Evolutionary conservation across 2,797 vertebrate genomes (phyloP), one percentile per base, ranked within the genome.

Genomic region (Crax fasciolata): DNA sequence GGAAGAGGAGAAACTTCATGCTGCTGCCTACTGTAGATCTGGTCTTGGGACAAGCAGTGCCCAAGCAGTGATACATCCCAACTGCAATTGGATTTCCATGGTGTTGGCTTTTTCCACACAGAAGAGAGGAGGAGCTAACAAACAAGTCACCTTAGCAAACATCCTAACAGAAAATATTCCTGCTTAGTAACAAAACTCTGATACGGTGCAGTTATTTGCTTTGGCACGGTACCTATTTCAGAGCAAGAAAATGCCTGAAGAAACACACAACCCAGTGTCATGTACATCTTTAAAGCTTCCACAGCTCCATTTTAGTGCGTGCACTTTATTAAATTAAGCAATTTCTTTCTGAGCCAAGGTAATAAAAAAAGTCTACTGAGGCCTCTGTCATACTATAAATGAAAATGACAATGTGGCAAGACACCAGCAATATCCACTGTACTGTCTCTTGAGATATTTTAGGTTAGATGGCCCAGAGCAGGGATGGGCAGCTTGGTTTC

Each of bases 161-260:
- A 76, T 54, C 58, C 43, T 87, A 85, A 93, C 77, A 95, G 74
- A 93, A 95, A 90, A 74, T 89, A 95, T 95, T 96, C 93, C 87
- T 93, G 72, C 95, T 70, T 74, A 78, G 85, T 93, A 90, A 96
- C 87, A 96, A 91, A 96, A 70, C 92, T 86, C 85, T 87, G 95
- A 97, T 95, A 96, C 89, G 44, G 80, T 85, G 88, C 68, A 63
- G 92, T 66, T 97, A 96, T 95, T 97, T 98, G 86, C 82, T 95
- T 97, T 97, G 97, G 96, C 93, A 17, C 21, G 12, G 61, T 62
- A 63, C 93, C 88, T 75, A 87, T 91, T 96, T 96, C 78, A 93
- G 85, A 85, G 62, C 79, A 75, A 83, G 46, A 92, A 88, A 97
- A 97, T 87, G 62, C 91, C 27, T 96, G 95, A 97, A 93, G 91